Evolutionary conservation across 1,140 invertebrate species (phyloP).

Genomic region (Trichonephila clavata): DNA sequence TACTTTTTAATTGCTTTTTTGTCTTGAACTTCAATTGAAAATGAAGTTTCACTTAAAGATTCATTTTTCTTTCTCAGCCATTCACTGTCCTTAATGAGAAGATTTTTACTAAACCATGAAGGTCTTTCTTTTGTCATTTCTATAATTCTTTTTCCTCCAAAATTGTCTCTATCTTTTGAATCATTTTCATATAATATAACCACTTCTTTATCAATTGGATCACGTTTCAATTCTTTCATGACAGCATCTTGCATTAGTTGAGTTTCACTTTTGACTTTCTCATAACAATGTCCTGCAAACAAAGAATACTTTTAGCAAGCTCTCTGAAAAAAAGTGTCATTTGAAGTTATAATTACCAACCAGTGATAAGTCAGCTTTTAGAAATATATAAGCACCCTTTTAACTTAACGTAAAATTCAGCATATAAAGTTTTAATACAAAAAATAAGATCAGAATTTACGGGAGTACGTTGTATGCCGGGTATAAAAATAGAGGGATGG

Average conservation of each 20-base stretch:
- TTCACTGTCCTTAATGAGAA: slow-evolving; percentile 83
- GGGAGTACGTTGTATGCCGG: too few species aligned
- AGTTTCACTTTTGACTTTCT: slow-evolving; percentile 89
- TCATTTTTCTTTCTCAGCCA: slow-evolving; percentile 49
- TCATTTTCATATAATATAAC: slow-evolving; percentile 92
- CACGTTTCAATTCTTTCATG: slow-evolving; percentile 84
- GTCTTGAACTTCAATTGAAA: slow-evolving; percentile 43
- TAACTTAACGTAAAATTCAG: too few species aligned
- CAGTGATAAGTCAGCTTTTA: too few species aligned
- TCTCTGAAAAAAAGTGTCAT: too few species aligned
- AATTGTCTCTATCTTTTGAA: slow-evolving; percentile 80
- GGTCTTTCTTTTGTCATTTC: slow-evolving; percentile 89
- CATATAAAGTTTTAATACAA: too few species aligned
- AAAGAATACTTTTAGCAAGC: neutral
- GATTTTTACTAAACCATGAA: slow-evolving; percentile 89
- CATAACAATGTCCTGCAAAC: slow-evolving; percentile 86
- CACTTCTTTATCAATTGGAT: slow-evolving; percentile 90
- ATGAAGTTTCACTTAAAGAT: slow-evolving; percentile 34
- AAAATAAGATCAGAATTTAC: too few species aligned
- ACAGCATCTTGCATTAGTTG: slow-evolving; percentile 89
- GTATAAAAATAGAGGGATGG: too few species aligned
- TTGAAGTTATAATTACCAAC: too few species aligned
- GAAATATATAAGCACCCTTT: too few species aligned
- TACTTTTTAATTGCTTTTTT: neutral
- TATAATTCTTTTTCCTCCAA: slow-evolving; percentile 85